Evolutionary conservation across 2,797 vertebrate genomes (phyloP).

Genomic region (Phoeniculus purpureus): DNA sequence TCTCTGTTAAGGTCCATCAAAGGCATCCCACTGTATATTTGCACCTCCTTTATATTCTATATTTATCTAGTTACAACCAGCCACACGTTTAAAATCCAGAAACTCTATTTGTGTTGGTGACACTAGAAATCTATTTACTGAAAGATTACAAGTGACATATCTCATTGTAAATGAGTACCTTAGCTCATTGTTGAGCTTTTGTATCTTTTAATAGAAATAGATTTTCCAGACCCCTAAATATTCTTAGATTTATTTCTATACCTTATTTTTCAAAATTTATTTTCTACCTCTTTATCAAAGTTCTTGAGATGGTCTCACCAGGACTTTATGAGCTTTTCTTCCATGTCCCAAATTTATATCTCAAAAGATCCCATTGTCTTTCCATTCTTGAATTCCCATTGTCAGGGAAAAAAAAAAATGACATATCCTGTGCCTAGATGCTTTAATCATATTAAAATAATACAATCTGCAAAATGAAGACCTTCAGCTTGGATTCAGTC

Average conservation of each 20-base stretch:
- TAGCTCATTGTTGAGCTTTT: not conserved
- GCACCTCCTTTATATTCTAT: not conserved
- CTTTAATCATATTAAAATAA: conserved; percentile 58
- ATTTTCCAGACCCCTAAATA: not conserved
- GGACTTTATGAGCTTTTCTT: not conserved
- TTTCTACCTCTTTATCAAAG: not conserved
- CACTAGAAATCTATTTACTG: not conserved
- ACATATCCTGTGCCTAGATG: not conserved
- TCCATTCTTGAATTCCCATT: not conserved
- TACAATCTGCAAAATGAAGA: conserved; percentile 45
- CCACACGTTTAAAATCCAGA: not conserved
- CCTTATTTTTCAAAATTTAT: not conserved
- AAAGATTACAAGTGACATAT: not conserved
- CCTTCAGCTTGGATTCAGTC: conserved; percentile 46
- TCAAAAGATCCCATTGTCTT: not conserved
- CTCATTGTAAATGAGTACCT: not conserved
- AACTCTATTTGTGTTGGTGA: not conserved
- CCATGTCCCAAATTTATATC: not conserved
- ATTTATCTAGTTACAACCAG: not conserved
- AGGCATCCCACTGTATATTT: not conserved
- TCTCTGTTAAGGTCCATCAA: not conserved
- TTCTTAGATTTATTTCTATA: not conserved
- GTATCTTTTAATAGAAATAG: not conserved
- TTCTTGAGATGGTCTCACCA: not conserved
- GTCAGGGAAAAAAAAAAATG: not conserved